Evolutionary conservation across 2,113 vertebrate genomes (phyloP).

Genomic region (Dolichallabes microphthalmus): DNA sequence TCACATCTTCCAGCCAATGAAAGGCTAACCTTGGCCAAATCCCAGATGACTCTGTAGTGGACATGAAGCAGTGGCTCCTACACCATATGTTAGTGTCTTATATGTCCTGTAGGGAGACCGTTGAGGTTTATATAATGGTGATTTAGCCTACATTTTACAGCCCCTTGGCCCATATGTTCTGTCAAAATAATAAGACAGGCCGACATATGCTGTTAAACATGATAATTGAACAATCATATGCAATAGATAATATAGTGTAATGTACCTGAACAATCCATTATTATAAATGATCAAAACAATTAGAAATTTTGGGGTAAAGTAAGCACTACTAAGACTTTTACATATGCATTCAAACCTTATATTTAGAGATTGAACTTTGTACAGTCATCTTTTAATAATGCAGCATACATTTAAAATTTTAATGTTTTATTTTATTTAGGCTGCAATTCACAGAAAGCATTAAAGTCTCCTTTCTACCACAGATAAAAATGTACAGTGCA

Average conservation of each 20-base stretch:
- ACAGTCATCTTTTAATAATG: no score
- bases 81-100: neutral
- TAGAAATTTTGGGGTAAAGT: neutral
- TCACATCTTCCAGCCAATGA: neutral
- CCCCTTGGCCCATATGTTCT: neutral
- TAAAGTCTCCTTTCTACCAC: neutral
- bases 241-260: neutral
- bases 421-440: neutral
- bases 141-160: neutral
- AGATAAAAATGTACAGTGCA: neutral
- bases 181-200: neutral
- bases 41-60: constrained; percentile 1
- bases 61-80: neutral
- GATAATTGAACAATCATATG: neutral
- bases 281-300: neutral
- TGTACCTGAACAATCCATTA: neutral
- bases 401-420: neutral
- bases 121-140: neutral
- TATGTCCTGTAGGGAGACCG: neutral
- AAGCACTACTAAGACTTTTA: neutral
- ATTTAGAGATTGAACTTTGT: neutral
- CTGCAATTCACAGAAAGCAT: neutral
- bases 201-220: neutral
- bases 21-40: neutral
- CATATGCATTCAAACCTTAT: neutral